Evolutionary conservation across 2,797 vertebrate genomes (phyloP).

Genomic region (Rhincodon typus): DNA sequence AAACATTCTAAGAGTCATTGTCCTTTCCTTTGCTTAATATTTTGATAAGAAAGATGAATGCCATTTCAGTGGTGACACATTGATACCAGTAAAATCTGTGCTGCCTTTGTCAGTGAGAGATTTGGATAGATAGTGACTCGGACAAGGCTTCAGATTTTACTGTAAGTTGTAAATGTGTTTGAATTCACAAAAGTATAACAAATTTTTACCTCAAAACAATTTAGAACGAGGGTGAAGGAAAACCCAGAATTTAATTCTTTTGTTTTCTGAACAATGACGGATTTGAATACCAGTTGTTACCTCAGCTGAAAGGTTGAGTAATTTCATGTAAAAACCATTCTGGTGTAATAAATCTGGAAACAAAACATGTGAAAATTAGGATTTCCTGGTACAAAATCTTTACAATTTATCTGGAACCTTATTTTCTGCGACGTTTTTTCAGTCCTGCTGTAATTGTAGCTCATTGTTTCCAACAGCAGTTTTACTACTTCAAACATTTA

Average conservation of each 20-base stretch:
- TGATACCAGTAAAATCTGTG: neutral
- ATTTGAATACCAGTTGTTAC: conserved; percentile 1
- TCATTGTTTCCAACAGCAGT: neutral
- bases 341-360: neutral
- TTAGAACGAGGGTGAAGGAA: neutral
- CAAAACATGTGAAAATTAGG: neutral
- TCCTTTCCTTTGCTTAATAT: conserved; percentile 9
- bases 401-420: neutral
- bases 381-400: neutral
- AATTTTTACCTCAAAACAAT: neutral
- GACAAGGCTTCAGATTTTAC: neutral
- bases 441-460: neutral
- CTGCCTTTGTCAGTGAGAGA: neutral
- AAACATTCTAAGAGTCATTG: neutral
- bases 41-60: neutral
- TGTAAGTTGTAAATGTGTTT: neutral
- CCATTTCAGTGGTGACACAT: neutral
- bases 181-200: neutral
- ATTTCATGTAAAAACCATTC: neutral
- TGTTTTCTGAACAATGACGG: neutral
- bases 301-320: neutral
- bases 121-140: neutral
- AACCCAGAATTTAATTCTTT: neutral
- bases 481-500: neutral
- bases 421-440: neutral